phyloP scores from a whole-genome alignment of 2,113 vertebrate species.

The Hiodon alosoides region DNA sequence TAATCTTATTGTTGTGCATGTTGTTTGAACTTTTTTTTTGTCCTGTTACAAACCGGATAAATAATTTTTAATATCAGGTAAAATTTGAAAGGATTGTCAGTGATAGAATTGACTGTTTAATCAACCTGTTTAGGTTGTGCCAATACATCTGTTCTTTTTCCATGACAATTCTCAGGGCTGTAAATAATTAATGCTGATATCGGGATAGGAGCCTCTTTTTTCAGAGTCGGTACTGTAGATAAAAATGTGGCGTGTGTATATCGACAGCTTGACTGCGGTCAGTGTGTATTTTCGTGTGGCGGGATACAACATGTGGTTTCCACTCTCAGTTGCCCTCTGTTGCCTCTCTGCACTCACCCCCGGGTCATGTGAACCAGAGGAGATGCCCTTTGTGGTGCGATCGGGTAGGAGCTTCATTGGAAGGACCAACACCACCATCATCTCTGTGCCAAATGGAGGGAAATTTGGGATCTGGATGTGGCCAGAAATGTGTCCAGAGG shows the following conservation, averaged over 20 bases:
- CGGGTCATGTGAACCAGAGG: constrained; percentile 25
- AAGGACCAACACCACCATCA: constrained; percentile 37
- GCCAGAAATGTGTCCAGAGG: constrained; percentile 56
- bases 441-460: constrained; percentile 45
- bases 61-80: too few species aligned
- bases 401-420: constrained; percentile 42
- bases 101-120: too few species aligned
- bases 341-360: constrained; percentile 39
- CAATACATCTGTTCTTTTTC: constrained; percentile 46
- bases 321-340: constrained; percentile 18
- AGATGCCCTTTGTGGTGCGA: constrained; percentile 34
- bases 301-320: constrained; percentile 34
- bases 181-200: constrained; percentile 52
- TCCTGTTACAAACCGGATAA: too few species aligned
- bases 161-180: constrained; percentile 29
- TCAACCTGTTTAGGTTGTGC: neutral
- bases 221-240: neutral
- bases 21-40: too few species aligned
- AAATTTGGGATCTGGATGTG: constrained; percentile 51
- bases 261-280: neutral
- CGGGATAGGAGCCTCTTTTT: neutral
- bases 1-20: too few species aligned
- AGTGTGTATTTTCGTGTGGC: neutral
- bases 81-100: too few species aligned
- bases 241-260: neutral